A percentile compares a stretch with the other conserved stretches of the same genome.
phyloP scores from a whole-genome alignment of 2,888 invertebrate genomes.

The Platycheirus albimanus region DNA sequence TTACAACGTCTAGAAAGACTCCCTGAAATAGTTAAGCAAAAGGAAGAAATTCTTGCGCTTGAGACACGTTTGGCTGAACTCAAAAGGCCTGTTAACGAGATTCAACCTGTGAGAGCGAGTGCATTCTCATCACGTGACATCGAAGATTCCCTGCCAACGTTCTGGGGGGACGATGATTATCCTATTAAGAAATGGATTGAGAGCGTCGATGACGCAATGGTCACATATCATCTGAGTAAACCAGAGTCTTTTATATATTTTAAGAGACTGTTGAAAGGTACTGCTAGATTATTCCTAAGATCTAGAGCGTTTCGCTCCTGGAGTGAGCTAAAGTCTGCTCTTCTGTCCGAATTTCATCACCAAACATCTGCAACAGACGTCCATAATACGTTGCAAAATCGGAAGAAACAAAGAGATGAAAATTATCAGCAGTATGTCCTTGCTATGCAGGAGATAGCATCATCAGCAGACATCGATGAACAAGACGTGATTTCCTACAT shows the following conservation, averaged over 20 bases:
- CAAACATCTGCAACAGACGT: slow-evolving; percentile 34
- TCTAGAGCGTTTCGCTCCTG: no score
- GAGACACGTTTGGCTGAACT: background rate
- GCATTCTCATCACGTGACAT: slow-evolving; percentile 17
- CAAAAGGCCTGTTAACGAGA: background rate
- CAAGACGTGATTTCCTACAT: slow-evolving; percentile 7
- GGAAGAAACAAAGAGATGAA: slow-evolving; percentile 32
- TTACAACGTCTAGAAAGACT: background rate
- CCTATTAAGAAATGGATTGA: slow-evolving; percentile 27
- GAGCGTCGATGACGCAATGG: slow-evolving; percentile 29
- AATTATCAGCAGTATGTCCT: slow-evolving; percentile 39
- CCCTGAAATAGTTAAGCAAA: background rate
- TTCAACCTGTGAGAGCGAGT: background rate
- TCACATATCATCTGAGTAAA: slow-evolving; percentile 11
- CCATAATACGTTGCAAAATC: slow-evolving; percentile 35
- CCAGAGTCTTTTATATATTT: background rate
- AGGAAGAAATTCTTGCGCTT: background rate
- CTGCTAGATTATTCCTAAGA: no score
- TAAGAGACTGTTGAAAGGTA: slow-evolving; percentile 22
- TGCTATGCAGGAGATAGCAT: slow-evolving; percentile 30
- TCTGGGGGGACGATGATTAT: slow-evolving; percentile 30
- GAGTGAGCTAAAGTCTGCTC: no score
- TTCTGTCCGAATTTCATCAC: slow-evolving; percentile 36
- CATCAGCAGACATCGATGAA: slow-evolving; percentile 1
- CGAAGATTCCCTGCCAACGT: slow-evolving; percentile 29